phyloP scores from a whole-genome alignment of 2,888 invertebrate species.

The Anaspis maculata region DNA sequence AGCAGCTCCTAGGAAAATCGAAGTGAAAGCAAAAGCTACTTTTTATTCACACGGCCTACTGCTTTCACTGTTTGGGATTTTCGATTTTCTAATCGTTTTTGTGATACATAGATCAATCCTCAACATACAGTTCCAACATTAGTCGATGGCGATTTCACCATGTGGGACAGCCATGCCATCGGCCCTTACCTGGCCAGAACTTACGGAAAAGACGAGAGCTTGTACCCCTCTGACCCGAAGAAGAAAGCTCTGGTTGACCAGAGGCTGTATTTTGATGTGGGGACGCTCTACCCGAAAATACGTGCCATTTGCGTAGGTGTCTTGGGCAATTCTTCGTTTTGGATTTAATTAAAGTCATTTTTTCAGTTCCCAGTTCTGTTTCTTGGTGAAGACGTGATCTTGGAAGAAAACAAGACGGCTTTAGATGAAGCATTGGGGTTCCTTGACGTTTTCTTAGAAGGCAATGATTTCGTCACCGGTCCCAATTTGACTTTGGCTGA shows the following conservation, averaged over 20 bases:
- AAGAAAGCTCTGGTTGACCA: constrained; percentile 53
- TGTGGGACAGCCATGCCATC: constrained; percentile 64
- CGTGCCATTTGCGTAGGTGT: constrained; percentile 52
- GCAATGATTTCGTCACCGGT: constrained; percentile 54
- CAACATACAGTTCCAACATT: constrained; percentile 62
- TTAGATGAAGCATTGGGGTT: constrained; percentile 52
- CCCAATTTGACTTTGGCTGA: constrained; percentile 57
- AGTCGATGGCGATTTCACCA: constrained; percentile 54
- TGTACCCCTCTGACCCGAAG: constrained; percentile 54
- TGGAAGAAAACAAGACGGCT: constrained; percentile 46
- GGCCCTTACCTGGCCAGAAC: constrained; percentile 53
- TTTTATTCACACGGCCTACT: too few relatives aligned
- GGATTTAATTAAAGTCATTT: constrained; percentile 25
- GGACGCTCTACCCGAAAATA: constrained; percentile 53
- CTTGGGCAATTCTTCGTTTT: too few relatives aligned
- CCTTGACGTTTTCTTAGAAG: constrained; percentile 50
- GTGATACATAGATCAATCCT: constrained; percentile 49
- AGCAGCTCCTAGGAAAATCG: too few relatives aligned
- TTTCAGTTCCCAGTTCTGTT: constrained; percentile 53
- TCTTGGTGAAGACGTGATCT: constrained; percentile 49
- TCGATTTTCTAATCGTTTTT: constrained; percentile 5
- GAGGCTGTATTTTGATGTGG: constrained; percentile 55
- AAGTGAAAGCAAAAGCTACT: too few relatives aligned
- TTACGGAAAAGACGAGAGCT: constrained; percentile 50
- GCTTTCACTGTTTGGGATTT: not conserved